phyloP scores from a whole-genome alignment of 2,797 vertebrate species.

The Telmatherina bonti region DNA sequence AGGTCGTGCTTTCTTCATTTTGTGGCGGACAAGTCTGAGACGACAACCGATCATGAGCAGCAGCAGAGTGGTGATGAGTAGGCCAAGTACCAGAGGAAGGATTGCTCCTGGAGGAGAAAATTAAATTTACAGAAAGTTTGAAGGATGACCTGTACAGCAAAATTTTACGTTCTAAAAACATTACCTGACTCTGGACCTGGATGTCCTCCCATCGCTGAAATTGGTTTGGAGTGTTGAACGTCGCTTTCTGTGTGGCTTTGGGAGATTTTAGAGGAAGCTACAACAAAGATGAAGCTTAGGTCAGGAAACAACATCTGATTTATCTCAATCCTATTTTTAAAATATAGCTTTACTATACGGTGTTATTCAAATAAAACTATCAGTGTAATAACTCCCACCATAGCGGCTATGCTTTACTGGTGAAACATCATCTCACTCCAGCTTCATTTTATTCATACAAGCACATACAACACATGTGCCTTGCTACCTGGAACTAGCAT shows the following conservation, averaged over 20 bases:
- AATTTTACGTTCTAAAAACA: not conserved
- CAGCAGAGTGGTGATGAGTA: slow-evolving; percentile 93
- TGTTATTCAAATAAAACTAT: too few species aligned
- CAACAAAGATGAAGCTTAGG: slow-evolving; percentile 46
- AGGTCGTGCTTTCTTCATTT: slow-evolving; percentile 94
- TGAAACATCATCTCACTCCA: too few species aligned
- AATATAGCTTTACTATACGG: slow-evolving; percentile 44
- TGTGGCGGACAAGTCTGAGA: slow-evolving; percentile 90
- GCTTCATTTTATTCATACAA: too few species aligned
- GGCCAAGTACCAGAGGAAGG: slow-evolving; percentile 92
- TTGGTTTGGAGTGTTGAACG: slow-evolving; percentile 79
- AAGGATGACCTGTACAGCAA: not conserved
- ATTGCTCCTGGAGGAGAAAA: slow-evolving; percentile 87
- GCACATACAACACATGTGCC: too few species aligned
- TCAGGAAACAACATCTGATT: slow-evolving; percentile 4
- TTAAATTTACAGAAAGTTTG: fast-evolving
- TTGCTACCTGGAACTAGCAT: too few species aligned
- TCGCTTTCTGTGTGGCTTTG: slow-evolving; percentile 76
- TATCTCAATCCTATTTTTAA: not conserved
- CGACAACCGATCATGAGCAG: slow-evolving; percentile 94
- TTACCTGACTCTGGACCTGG: slow-evolving; percentile 92
- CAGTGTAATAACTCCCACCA: too few species aligned
- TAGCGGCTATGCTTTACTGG: too few species aligned
- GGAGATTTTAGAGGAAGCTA: slow-evolving; percentile 76
- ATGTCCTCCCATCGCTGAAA: slow-evolving; percentile 79